Base-by-base conservation (phyloP, 2,888 invertebrate species). In the Lasioglossum villosulum region DNA sequence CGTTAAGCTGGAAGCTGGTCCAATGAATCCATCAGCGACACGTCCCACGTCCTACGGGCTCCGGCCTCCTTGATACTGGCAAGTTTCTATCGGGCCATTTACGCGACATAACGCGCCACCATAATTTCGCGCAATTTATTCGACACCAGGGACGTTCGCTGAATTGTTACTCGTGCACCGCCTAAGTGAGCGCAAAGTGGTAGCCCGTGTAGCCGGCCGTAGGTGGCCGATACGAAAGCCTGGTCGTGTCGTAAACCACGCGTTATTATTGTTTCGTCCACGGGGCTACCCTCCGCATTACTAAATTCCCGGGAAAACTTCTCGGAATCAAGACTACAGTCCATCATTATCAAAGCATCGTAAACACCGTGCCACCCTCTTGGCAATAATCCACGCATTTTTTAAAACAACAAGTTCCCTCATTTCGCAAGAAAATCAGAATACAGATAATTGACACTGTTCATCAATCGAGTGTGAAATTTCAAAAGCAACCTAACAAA, bases 121-220 rank as follows among this genome's bases (percentile, higher is more conserved):
- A 83, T 89, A 87, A 90, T 91, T 91, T 88, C 88, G 70, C 48
- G 75, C 77, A 83, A 92, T 92, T 92, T 91, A 92, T 91, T 88
- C 82, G 88, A 89, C 86, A 88, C 75, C 42, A 48, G 66, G 81
- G 86, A 87, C 87, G 87, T 87, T 88, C 82, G 89, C 90, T 89
- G 91, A 92, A 93, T 92, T 91, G 91, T 92, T 92, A 92, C 92
- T 92, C 90, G 91, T 90, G 92, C 91, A 88, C 87, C 88, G 91
- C 91, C 83, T 94, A 93, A 94, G 94, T 93, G 94, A 92, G 93
- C 94, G 93, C 93, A 94, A 94, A 95, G 95, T 95, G 94, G 93
- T 91, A 92, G 94, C 91, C 90, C 93, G 91, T 94, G 95, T 95
- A 88, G 74, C 80, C 75, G 87, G 74, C 94, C 90, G 92, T 92